Conservation (phyloP, 2,113 vertebrate species). For the Ptychochromis oligacanthus region DNA sequence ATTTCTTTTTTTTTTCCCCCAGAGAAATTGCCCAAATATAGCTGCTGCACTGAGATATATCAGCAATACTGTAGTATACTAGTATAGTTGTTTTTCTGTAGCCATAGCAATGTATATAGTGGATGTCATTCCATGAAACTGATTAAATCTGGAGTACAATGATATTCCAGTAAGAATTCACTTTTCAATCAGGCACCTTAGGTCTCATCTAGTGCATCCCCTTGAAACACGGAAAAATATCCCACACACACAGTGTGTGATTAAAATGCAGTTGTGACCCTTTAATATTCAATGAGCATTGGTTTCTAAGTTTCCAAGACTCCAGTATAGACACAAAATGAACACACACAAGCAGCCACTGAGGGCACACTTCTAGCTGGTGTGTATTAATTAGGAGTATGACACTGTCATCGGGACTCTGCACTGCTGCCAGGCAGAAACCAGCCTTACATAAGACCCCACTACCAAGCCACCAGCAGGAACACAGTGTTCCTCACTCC, state of each 20-base stretch:
- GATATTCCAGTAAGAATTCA: neutral
- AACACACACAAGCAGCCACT: neutral
- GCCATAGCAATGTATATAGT: neutral
- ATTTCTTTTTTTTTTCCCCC: neutral
- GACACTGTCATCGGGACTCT: slow-evolving; percentile 50
- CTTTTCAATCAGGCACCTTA: neutral
- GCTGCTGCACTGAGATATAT: neutral
- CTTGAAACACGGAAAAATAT: neutral
- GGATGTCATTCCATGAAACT: neutral
- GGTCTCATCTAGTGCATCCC: neutral
- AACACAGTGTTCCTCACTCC: slow-evolving; percentile 61
- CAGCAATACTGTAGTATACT: neutral
- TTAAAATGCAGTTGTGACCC: neutral
- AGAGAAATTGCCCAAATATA: neutral
- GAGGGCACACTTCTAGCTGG: slow-evolving; percentile 44
- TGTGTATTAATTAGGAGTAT: slow-evolving; percentile 60
- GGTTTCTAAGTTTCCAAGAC: neutral
- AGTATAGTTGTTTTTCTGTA: neutral
- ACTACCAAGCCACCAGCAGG: slow-evolving; percentile 51
- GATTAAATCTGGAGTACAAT: neutral
- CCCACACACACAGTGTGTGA: neutral
- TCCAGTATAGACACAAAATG: neutral
- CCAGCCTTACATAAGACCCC: slow-evolving; percentile 63
- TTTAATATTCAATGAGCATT: slow-evolving; percentile 8
- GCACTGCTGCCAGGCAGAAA: slow-evolving; percentile 63